A percentile compares a stretch with the other conserved stretches of the same genome.
These are phyloP conservation scores for Tenthredo amoena DNA, from an alignment of 2,888 invertebrate genomes.

Conservation along the genomic window DNA sequence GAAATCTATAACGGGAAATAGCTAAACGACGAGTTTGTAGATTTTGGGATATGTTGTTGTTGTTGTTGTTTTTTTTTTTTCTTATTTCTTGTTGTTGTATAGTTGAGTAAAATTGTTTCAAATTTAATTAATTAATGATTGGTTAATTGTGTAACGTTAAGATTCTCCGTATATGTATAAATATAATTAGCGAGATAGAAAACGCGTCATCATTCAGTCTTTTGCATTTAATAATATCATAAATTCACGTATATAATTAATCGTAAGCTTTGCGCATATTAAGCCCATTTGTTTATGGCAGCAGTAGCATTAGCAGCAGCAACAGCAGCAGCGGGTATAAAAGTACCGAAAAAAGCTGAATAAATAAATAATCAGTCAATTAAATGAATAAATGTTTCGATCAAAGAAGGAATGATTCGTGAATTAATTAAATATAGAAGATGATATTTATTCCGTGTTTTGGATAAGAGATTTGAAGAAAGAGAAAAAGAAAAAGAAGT, in stretches of 20 bases:
- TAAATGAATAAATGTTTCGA: not conserved
- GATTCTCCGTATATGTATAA: not conserved
- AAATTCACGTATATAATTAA: not conserved
- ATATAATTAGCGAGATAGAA: constrained; percentile 3
- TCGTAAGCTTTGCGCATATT: not conserved
- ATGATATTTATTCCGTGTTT: not conserved
- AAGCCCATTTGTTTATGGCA: not conserved
- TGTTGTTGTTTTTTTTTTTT: not conserved
- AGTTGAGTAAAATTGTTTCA: not conserved
- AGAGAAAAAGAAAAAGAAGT: not conserved
- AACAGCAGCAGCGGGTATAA: constrained; percentile 6
- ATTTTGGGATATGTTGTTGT: not conserved
- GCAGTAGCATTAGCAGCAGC: not conserved
- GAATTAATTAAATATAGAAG: not conserved
- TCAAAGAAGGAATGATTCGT: not conserved
- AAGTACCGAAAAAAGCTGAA: constrained; percentile 33
- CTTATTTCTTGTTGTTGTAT: not conserved
- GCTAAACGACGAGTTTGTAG: not conserved
- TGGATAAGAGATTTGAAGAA: not conserved
- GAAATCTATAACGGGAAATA: not conserved
- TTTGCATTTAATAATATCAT: constrained; percentile 39
- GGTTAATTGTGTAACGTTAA: not conserved
- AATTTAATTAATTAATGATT: not conserved
- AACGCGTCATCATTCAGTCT: constrained; percentile 39
- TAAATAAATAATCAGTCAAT: not conserved